A percentile compares a stretch with the other conserved stretches of the same genome.
phyloP scores from a whole-genome alignment of 2,888 invertebrate species.

The Iselma pallidipennis region DNA sequence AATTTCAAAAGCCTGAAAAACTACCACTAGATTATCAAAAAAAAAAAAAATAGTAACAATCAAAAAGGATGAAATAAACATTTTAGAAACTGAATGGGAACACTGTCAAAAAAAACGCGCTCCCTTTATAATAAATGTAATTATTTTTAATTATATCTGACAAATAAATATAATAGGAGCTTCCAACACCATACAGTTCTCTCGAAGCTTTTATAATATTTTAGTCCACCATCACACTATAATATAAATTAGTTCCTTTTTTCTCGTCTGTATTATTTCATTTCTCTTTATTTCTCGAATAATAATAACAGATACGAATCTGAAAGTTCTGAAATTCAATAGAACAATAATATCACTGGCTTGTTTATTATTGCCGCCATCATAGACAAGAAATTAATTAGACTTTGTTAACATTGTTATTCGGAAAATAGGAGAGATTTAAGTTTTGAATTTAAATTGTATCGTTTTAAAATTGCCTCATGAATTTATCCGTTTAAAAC shows the following conservation, averaged over 20 bases:
- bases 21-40: no score
- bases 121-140: no score
- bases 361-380: background rate
- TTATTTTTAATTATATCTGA: no score
- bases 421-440: background rate
- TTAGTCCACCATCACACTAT: background rate
- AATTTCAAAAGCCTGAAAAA: no score
- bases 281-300: background rate
- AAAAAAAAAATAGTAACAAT: no score
- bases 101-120: no score
- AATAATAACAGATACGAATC: background rate
- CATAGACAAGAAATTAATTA: background rate
- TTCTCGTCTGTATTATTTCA: background rate
- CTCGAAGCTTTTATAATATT: background rate
- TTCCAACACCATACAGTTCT: no score
- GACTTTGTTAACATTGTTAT: background rate
- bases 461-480: no score
- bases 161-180: no score
- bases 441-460: background rate
- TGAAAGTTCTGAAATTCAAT: background rate
- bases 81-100: no score
- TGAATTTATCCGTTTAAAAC: no score
- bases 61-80: no score
- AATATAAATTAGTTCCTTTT: background rate
- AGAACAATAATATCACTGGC: background rate